phyloP scores from a whole-genome alignment of 2,888 invertebrate genomes.

The Xanthorhoe spadicearia region DNA sequence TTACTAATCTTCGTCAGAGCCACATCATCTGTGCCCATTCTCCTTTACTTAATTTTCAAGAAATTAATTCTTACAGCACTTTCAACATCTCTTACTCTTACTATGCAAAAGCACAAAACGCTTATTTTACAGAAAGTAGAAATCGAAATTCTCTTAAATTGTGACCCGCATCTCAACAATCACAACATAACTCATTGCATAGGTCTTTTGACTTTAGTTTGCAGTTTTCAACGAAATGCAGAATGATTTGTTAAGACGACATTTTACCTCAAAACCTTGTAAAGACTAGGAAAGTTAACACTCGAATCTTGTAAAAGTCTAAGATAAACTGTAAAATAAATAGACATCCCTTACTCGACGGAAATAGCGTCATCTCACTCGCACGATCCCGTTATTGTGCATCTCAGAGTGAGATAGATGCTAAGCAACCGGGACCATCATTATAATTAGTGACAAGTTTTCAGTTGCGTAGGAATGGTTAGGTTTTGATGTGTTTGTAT shows the following conservation, averaged over 20 bases:
- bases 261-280: neutral
- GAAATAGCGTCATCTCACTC: no score
- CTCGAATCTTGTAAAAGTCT: no score
- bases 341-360: no score
- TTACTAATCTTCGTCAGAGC: neutral
- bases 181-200: slow-evolving; percentile 20
- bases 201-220: slow-evolving; percentile 23
- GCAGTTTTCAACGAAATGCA: slow-evolving; percentile 20
- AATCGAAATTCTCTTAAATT: neutral
- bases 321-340: no score
- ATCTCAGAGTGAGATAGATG: no score
- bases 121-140: neutral
- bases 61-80: neutral
- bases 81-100: neutral
- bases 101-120: neutral
- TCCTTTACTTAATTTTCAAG: neutral
- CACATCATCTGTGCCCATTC: neutral
- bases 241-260: slow-evolving; percentile 19
- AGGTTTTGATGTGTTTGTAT: no score
- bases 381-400: no score
- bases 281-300: no score
- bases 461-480: no score
- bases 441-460: no score
- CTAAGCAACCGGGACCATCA: no score
- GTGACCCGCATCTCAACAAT: slow-evolving; percentile 18